Percentiles rank a stretch among this genome's conserved stretches.
These are phyloP conservation scores for Pyrrhosoma nymphula DNA, from an alignment of 2,888 invertebrate species.

Conservation along the genomic window DNA sequence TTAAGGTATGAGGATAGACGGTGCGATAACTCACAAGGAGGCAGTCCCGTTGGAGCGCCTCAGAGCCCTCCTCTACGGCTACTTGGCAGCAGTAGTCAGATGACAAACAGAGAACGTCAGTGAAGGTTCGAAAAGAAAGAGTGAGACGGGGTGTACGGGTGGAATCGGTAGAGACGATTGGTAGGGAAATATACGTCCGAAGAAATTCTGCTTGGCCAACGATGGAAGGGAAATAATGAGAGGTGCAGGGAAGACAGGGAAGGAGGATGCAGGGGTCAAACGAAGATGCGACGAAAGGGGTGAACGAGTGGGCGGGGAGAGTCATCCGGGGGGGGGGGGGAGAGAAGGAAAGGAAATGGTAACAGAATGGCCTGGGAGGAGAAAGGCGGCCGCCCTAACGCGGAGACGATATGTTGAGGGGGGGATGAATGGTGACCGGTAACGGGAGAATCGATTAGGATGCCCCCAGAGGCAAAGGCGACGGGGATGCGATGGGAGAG, in stretches of 20 bases:
- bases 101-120: too few relatives aligned
- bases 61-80: too few relatives aligned
- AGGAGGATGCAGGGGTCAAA: neutral
- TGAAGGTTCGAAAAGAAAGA: too few relatives aligned
- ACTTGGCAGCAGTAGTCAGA: too few relatives aligned
- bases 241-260: neutral
- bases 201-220: neutral
- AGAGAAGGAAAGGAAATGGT: neutral
- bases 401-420: neutral
- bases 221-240: neutral
- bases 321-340: neutral
- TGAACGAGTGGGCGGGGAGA: neutral
- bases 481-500: neutral
- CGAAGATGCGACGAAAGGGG: neutral
- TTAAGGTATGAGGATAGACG: too few relatives aligned
- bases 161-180: neutral
- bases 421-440: neutral
- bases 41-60: too few relatives aligned
- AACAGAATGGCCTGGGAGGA: neutral
- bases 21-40: too few relatives aligned
- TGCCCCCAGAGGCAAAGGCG: neutral
- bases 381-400: neutral
- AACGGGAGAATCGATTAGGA: conserved; percentile 44
- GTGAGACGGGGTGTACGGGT: neutral
- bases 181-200: neutral